Evolutionary conservation across 2,888 invertebrate species (phyloP).

Genomic region (Colletes collaris): DNA sequence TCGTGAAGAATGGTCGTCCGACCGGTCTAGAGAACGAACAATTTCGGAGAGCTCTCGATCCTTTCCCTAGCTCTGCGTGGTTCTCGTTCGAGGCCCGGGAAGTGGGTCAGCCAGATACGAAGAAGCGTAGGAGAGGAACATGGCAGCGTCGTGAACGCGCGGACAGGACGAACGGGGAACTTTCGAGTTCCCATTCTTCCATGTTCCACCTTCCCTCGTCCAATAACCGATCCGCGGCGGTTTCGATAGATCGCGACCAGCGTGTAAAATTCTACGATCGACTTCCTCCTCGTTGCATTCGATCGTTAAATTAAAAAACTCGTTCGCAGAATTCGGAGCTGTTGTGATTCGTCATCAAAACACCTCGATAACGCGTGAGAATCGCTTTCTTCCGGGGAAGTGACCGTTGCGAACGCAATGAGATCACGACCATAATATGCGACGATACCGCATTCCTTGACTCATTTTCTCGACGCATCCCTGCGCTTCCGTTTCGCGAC

Average conservation of each 20-base stretch:
- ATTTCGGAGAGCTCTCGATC: constrained; percentile 64
- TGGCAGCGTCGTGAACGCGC: constrained; percentile 46
- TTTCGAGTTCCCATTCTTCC: constrained; percentile 50
- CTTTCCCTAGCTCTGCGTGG: constrained; percentile 64
- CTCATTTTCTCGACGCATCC: constrained; percentile 35
- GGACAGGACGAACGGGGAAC: constrained; percentile 41
- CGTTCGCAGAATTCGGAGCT: too few species aligned
- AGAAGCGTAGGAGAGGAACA: constrained; percentile 66
- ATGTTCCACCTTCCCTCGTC: too few species aligned
- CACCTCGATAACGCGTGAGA: constrained; percentile 28
- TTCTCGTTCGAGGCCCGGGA: constrained; percentile 64
- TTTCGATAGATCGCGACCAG: too few species aligned
- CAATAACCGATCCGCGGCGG: too few species aligned
- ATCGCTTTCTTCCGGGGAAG: constrained; percentile 33
- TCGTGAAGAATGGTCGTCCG: neutral
- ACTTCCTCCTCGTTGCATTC: too few species aligned
- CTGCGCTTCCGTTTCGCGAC: too few species aligned
- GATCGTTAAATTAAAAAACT: too few species aligned
- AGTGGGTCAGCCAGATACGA: constrained; percentile 76
- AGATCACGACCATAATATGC: constrained; percentile 59
- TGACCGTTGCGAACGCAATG: constrained; percentile 22
- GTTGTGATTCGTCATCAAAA: constrained; percentile 26
- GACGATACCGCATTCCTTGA: constrained; percentile 48
- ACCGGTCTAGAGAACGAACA: constrained; percentile 47
- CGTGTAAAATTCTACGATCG: too few species aligned